These are phyloP conservation scores for Endomychus coccineus DNA, from an alignment of 2,888 invertebrate genomes.

Conservation along the genomic window DNA sequence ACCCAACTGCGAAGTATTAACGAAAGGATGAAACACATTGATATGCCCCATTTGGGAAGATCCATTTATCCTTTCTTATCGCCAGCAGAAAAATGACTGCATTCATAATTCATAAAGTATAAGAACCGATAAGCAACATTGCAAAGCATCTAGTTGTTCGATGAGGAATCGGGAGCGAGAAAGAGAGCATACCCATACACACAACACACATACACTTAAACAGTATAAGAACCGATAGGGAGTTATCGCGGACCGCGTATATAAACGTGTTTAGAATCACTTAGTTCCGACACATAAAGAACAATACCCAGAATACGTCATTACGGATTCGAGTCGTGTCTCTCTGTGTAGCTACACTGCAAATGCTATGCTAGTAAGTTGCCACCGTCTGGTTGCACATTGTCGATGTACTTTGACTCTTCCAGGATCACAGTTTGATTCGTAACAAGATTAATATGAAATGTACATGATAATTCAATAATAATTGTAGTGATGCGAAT, in stretches of 20 bases:
- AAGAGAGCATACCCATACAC: too few species aligned
- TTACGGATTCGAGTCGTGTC: constrained; percentile 37
- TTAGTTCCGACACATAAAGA: constrained; percentile 39
- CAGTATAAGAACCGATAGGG: constrained; percentile 26
- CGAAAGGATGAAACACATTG: too few species aligned
- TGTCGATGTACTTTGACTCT: too few species aligned
- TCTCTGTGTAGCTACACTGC: too few species aligned
- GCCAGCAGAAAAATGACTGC: constrained; percentile 23
- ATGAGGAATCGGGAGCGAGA: constrained; percentile 16
- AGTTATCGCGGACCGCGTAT: constrained; percentile 30
- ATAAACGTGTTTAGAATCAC: constrained; percentile 37
- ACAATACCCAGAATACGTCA: constrained; percentile 38
- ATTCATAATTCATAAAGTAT: constrained; percentile 29
- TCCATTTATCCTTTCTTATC: constrained; percentile 16
- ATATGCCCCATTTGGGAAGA: constrained; percentile 14
- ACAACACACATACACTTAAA: too few species aligned
- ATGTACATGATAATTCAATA: too few species aligned
- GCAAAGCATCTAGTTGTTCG: constrained; percentile 20
- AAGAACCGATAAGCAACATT: constrained; percentile 14
- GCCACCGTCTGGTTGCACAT: constrained; percentile 15
- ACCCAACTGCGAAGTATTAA: too few species aligned
- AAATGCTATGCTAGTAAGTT: constrained; percentile 19
- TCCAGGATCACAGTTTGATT: too few species aligned
- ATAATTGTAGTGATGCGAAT: too few species aligned
- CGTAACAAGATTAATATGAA: too few species aligned